Conservation (phyloP, 2,113 vertebrate species). For the Chrysemys picta region DNA sequence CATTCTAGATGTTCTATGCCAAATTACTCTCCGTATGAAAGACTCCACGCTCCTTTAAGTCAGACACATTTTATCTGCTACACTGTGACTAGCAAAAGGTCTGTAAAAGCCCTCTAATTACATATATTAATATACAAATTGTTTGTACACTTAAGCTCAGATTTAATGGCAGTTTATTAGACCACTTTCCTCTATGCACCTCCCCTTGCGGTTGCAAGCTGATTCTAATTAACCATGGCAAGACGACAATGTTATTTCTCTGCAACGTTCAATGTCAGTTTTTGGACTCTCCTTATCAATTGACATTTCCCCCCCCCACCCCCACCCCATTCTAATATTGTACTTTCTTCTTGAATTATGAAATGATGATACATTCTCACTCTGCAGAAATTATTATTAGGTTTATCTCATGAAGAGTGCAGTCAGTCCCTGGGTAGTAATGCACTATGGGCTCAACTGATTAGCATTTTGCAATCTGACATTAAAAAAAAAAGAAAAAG, state of each 20-base stretch:
- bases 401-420: fast-evolving
- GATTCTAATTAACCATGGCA: fast-evolving
- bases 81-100: fast-evolving
- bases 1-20: fast-evolving
- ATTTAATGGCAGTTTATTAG: fast-evolving
- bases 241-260: fast-evolving
- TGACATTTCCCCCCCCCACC: fast-evolving
- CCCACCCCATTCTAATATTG: fast-evolving
- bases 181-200: not conserved
- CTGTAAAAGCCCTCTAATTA: not conserved
- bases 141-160: not conserved
- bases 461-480: not conserved
- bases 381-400: not conserved
- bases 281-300: fast-evolving
- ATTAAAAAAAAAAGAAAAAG: not conserved
- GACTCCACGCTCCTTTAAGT: not conserved
- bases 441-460: not conserved
- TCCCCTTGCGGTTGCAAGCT: fast-evolving
- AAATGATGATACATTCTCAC: not conserved
- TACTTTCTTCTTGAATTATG: not conserved
- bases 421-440: not conserved
- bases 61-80: not conserved
- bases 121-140: fast-evolving
- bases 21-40: not conserved
- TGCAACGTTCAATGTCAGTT: fast-evolving